phyloP scores from a whole-genome alignment of 2,113 vertebrate genomes.

The Vimba vimba region DNA sequence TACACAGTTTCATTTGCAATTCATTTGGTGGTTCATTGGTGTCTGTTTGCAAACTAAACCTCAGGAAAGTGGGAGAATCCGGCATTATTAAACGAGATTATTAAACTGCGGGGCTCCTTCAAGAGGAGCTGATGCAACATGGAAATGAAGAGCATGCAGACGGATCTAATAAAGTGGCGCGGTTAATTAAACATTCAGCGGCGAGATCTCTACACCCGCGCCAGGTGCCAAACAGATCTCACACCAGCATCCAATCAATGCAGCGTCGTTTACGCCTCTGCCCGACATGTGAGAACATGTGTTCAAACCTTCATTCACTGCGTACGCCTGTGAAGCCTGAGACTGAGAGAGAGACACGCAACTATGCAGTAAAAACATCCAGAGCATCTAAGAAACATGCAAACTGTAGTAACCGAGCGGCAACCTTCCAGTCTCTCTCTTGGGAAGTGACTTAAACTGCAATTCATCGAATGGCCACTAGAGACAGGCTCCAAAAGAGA shows the following conservation, averaged over 20 bases:
- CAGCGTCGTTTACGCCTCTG: slow-evolving; percentile 42
- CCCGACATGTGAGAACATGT: slow-evolving; percentile 48
- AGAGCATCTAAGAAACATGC: background rate
- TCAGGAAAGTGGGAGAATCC: background rate
- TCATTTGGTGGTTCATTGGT: background rate
- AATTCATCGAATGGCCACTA: too few relatives aligned
- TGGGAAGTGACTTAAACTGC: too few relatives aligned
- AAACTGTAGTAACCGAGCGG: background rate
- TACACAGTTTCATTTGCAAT: background rate
- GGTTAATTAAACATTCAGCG: slow-evolving; percentile 12
- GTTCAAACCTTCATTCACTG: slow-evolving; percentile 14
- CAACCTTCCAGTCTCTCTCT: too few relatives aligned
- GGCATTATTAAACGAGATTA: background rate
- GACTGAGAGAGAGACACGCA: background rate
- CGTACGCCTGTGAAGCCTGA: background rate
- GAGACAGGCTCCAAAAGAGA: too few relatives aligned
- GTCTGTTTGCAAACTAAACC: slow-evolving; percentile 10
- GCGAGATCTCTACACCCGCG: background rate
- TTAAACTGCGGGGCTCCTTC: background rate
- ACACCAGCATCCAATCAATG: slow-evolving; percentile 48
- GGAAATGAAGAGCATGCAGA: slow-evolving; percentile 10
- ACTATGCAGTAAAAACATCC: background rate
- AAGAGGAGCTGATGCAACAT: background rate
- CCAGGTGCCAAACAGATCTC: slow-evolving; percentile 36
- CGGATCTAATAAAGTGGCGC: background rate